Conservation (phyloP, 2,888 invertebrate genomes). For the Drosophila imparisetae region DNA sequence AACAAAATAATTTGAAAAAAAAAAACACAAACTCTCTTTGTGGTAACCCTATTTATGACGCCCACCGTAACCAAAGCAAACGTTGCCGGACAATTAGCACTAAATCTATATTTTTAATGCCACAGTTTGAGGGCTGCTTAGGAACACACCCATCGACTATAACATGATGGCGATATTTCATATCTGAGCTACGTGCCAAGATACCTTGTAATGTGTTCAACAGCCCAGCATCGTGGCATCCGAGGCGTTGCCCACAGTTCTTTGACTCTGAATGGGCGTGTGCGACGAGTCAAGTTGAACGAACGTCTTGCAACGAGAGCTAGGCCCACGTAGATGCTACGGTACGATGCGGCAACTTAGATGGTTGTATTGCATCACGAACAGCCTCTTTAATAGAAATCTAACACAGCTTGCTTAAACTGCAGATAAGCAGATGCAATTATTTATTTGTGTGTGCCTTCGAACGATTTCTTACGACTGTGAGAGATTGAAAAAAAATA, state of each 20-base stretch:
- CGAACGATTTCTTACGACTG: slow-evolving; percentile 11
- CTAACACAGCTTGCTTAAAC: slow-evolving; percentile 27
- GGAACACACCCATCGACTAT: slow-evolving; percentile 28
- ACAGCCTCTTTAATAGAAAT: slow-evolving; percentile 57
- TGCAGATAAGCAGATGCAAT: slow-evolving; percentile 12
- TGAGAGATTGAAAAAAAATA: background rate
- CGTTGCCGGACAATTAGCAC: slow-evolving; percentile 69
- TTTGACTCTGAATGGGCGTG: slow-evolving; percentile 46
- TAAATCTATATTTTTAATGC: slow-evolving; percentile 70
- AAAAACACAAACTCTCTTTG: slow-evolving; percentile 54
- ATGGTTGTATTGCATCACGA: slow-evolving; percentile 12
- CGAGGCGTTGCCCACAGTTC: slow-evolving; percentile 58
- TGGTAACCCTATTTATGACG: slow-evolving; percentile 43
- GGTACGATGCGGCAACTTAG: slow-evolving; percentile 9
- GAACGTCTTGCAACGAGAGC: slow-evolving; percentile 8
- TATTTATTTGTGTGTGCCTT: slow-evolving; percentile 15
- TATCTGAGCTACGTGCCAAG: slow-evolving; percentile 46
- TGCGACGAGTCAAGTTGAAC: slow-evolving; percentile 19
- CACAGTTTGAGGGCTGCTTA: slow-evolving; percentile 30
- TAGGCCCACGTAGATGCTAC: slow-evolving; percentile 15
- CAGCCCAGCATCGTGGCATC: slow-evolving; percentile 3
- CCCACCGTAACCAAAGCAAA: slow-evolving; percentile 46
- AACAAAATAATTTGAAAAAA: background rate
- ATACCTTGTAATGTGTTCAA: slow-evolving; percentile 39
- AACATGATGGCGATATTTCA: slow-evolving; percentile 35